Conservation (phyloP, 2,797 vertebrate species). For the Microctenopoma steveboyesi region DNA sequence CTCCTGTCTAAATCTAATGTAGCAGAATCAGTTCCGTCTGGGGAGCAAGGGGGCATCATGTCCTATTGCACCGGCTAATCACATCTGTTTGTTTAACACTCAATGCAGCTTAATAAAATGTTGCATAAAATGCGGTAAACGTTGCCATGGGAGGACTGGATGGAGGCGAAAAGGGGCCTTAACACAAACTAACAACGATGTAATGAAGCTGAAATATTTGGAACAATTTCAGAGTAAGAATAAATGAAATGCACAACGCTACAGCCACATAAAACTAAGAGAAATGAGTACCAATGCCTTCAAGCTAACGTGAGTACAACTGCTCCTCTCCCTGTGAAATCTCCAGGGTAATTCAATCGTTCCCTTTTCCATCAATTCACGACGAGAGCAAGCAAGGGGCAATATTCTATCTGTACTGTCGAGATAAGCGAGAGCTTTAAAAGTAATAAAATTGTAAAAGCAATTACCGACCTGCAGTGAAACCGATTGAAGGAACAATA, state of each 20-base stretch:
- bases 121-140: conserved; percentile 23
- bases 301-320: conserved; percentile 64
- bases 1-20: conserved; percentile 14
- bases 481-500: conserved; percentile 76
- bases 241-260: conserved; percentile 46
- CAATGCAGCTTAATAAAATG: conserved; percentile 27
- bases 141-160: conserved; percentile 21
- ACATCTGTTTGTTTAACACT: conserved; percentile 35
- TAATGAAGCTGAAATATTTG: conserved; percentile 54
- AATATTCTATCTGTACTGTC: conserved; percentile 76
- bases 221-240: conserved; percentile 55
- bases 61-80: conserved; percentile 26
- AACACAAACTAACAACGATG: conserved; percentile 30
- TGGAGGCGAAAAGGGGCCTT: conserved; percentile 21
- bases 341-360: conserved; percentile 79
- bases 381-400: conserved; percentile 70
- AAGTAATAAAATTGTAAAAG: conserved; percentile 82
- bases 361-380: conserved; percentile 77
- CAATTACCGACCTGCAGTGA: conserved; percentile 77
- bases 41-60: conserved; percentile 10
- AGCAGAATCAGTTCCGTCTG: conserved; percentile 18
- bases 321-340: conserved; percentile 67
- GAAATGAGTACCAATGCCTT: conserved; percentile 56
- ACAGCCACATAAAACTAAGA: conserved; percentile 38
- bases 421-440: conserved; percentile 81